These are phyloP conservation scores for Mus pahari DNA, from an alignment of 2,113 vertebrate genomes.

Conservation along the genomic window DNA sequence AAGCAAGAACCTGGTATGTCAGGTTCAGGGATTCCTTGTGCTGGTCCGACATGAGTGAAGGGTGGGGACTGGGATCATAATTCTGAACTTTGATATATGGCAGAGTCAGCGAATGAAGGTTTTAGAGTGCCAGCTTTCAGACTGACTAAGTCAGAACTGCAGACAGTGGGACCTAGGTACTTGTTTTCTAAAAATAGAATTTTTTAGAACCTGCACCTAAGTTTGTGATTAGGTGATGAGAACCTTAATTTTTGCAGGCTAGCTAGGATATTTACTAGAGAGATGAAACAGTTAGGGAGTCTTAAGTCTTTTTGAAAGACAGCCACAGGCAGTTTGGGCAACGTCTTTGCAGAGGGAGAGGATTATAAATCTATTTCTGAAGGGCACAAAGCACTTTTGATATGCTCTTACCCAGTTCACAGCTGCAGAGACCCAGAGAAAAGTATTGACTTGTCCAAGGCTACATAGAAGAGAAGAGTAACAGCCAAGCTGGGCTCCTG, in stretches of 20 bases:
- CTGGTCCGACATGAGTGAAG: too few relatives aligned
- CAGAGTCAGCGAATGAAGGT: background rate
- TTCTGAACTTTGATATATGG: background rate
- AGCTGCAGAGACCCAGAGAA: background rate
- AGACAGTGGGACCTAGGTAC: background rate
- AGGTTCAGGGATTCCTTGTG: too few relatives aligned
- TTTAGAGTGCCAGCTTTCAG: background rate
- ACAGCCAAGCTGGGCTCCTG: background rate
- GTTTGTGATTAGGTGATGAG: background rate
- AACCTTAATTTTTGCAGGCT: background rate
- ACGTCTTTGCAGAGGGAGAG: background rate
- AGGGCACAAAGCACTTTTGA: background rate
- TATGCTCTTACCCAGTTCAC: background rate
- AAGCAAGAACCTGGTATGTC: rapidly evolving
- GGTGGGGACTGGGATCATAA: rapidly evolving
- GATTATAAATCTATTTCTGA: background rate
- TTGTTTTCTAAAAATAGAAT: background rate
- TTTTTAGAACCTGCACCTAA: background rate
- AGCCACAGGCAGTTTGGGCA: background rate
- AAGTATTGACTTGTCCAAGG: background rate
- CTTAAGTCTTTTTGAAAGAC: background rate
- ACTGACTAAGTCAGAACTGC: background rate
- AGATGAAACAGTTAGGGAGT: background rate
- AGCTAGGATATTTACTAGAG: background rate
- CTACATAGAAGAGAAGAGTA: background rate